Evolutionary conservation across 2,797 vertebrate species (phyloP).

Genomic region (Thalassophryne amazonica): DNA sequence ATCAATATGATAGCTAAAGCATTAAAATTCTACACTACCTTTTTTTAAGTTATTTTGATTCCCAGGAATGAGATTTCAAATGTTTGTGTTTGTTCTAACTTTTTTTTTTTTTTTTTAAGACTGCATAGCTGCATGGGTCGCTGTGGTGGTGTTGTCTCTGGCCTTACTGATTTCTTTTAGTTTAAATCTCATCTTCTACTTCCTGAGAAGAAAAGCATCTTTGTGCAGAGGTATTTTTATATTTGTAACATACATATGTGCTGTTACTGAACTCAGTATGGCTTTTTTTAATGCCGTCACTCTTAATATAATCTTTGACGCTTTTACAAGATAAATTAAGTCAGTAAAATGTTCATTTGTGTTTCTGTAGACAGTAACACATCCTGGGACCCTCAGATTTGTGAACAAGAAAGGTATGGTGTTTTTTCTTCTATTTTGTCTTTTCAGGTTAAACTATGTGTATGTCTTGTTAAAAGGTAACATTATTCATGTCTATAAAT

Average conservation of each 20-base stretch:
- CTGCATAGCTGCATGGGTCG: fast-evolving
- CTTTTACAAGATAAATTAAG: background rate
- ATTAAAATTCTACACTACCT: background rate
- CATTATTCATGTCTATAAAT: too few species aligned
- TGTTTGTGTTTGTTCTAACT: background rate
- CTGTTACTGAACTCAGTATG: background rate
- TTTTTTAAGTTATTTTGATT: background rate
- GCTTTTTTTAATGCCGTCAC: background rate
- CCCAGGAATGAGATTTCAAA: background rate
- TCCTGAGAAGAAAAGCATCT: conserved; percentile 18
- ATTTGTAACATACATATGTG: background rate
- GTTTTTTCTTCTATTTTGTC: background rate
- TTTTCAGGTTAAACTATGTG: background rate
- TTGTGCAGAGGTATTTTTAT: conserved; percentile 45
- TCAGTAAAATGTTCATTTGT: background rate
- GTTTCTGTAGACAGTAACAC: conserved; percentile 28
- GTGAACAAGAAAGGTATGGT: conserved; percentile 48
- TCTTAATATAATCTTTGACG: background rate
- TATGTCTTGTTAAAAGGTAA: background rate
- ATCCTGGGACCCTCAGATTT: conserved; percentile 2
- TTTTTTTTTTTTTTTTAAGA: conserved; percentile 12
- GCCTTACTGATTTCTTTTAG: conserved; percentile 64
- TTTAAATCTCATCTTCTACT: conserved; percentile 65
- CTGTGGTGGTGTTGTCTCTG: conserved; percentile 30
- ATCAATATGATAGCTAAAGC: background rate